Evolutionary conservation across 2,888 invertebrate genomes (phyloP).

Genomic region (Drosophila affinis): DNA sequence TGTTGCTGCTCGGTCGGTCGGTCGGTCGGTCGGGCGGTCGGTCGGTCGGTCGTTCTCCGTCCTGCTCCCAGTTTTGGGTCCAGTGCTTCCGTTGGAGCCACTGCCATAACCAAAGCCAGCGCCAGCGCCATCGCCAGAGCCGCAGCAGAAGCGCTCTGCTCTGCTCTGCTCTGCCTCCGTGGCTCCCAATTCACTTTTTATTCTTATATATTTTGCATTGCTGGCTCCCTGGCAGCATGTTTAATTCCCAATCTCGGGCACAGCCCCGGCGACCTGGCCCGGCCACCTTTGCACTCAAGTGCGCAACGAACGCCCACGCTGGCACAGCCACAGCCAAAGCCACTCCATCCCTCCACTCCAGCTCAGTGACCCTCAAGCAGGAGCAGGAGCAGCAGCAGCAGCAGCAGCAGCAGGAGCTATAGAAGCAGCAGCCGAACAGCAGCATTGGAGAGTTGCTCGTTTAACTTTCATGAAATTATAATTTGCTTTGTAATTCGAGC

Average conservation of each 20-base stretch:
- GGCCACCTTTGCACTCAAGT: slow-evolving; percentile 77
- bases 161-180: slow-evolving; percentile 29
- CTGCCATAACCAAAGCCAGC: neutral
- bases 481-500: slow-evolving; percentile 81
- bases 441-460: slow-evolving; percentile 73
- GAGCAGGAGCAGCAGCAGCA: slow-evolving; percentile 10
- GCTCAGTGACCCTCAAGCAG: slow-evolving; percentile 56
- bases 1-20: slow-evolving; percentile 38
- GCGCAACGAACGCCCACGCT: slow-evolving; percentile 62
- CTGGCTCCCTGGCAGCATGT: slow-evolving; percentile 63
- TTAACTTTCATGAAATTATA: slow-evolving; percentile 82
- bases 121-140: slow-evolving; percentile 1
- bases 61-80: slow-evolving; percentile 33
- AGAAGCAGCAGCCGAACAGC: slow-evolving; percentile 17
- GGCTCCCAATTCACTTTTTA: slow-evolving; percentile 56
- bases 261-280: slow-evolving; percentile 64
- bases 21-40: too few relatives aligned
- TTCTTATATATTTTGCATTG: slow-evolving; percentile 51
- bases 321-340: slow-evolving; percentile 16
- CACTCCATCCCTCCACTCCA: slow-evolving; percentile 19
- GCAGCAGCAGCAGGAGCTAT: slow-evolving; percentile 22
- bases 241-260: slow-evolving; percentile 78
- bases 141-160: slow-evolving; percentile 34
- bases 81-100: slow-evolving; percentile 62
- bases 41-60: too few relatives aligned